phyloP scores from a whole-genome alignment of 1,140 invertebrate species.

The Sipha flava region DNA sequence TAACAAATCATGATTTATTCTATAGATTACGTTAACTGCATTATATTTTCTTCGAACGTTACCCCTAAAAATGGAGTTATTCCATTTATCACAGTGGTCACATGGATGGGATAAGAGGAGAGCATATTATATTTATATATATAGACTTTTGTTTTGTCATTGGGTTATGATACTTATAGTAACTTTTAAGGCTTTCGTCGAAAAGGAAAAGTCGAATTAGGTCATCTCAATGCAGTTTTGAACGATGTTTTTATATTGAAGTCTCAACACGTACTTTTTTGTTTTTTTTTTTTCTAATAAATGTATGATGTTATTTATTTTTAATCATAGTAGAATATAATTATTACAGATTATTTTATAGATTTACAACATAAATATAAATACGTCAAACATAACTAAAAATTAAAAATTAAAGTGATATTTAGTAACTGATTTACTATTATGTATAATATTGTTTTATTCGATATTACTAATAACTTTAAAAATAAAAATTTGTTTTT shows the following conservation, averaged over 20 bases:
- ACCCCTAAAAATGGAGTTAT: constrained; percentile 22
- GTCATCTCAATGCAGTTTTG: background rate
- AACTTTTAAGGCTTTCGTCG: background rate
- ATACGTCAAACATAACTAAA: too few relatives aligned
- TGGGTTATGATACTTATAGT: background rate
- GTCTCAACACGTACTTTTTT: too few relatives aligned
- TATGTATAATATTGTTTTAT: too few relatives aligned
- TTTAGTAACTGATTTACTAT: too few relatives aligned
- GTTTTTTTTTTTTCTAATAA: too few relatives aligned
- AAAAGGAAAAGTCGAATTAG: background rate
- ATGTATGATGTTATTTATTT: too few relatives aligned
- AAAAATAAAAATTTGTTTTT: too few relatives aligned
- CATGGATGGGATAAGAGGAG: background rate
- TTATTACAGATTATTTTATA: too few relatives aligned
- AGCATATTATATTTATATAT: background rate
- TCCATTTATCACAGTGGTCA: constrained; percentile 18
- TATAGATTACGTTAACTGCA: constrained; percentile 31
- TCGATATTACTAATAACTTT: too few relatives aligned
- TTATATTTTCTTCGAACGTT: constrained; percentile 16
- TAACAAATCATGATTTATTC: constrained; percentile 30
- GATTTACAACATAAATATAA: too few relatives aligned
- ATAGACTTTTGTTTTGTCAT: background rate
- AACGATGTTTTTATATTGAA: background rate
- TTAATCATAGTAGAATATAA: too few relatives aligned
- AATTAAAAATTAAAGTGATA: too few relatives aligned